Evolutionary conservation across 2,113 vertebrate genomes (phyloP), one percentile per base, ranked within the genome.

Genomic region (Trichechus manatus): DNA sequence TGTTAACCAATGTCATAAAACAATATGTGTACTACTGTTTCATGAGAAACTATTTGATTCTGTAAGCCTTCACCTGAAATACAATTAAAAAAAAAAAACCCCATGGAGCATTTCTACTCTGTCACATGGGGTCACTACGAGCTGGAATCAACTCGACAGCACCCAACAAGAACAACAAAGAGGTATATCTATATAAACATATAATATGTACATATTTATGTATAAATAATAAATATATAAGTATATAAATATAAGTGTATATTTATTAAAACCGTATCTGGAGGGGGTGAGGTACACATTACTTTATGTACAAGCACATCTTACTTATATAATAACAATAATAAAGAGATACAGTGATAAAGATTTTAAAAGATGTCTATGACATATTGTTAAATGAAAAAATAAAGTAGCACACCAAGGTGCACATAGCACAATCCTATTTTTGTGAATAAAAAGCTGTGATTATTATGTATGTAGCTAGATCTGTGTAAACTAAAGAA

Each of bases 361-460:
- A 91, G 27, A 93, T 93, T 95, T 93, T 25, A 11, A 95, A 93
- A 93, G 33, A 82, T n/a, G 19, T 42, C 31, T 31, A 82, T 80
- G 22, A 61, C 42, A 70, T 63, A 47, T 5, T 47, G 47, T 47
- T 47, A 47, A 47, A 47, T 47, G 47, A 47, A 47, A 47, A 47
- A 47, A 86, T 95, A 39, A 92, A 86, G n/a, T 66, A 80, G 33
- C 15, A 80, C 56, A 88, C 6, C 33, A 74, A 88, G 84, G 72
- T 91, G 81, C 47, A 84, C 39, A 84, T 59, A 74, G 44, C 23
- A 79, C 22, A 87, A 74, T 87, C 53, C 85, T 83, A 79, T 63
- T 84, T 88, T 95, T 95, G 19, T 83, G 63, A 80, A 80, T 44
- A 72, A 90, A 64, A 96, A 42, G 42, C 87, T 96, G 39, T 33